Conservation (phyloP, 2,797 vertebrate species). For the Epinephelus awoara region DNA sequence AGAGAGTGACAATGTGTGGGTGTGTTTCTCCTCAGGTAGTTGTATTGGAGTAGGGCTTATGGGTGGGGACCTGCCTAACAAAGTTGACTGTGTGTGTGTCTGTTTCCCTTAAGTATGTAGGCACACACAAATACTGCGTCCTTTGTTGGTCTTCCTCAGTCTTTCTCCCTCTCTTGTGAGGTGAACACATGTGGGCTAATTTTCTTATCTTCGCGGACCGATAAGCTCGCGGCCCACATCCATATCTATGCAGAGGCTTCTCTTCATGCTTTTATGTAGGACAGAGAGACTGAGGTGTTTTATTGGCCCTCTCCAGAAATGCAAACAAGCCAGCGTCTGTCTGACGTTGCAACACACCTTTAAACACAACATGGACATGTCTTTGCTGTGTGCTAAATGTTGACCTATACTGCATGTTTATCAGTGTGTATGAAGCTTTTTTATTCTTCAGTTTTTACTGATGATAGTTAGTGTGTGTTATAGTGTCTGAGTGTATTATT, state of each 20-base stretch:
- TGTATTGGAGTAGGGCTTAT: constrained; percentile 39
- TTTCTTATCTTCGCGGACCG: constrained; percentile 49
- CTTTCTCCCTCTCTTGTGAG: constrained; percentile 12
- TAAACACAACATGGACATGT: constrained; percentile 16
- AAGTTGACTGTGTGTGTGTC: constrained; percentile 26
- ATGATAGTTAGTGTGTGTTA: not conserved
- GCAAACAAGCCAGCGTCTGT: constrained; percentile 73
- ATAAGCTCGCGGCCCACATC: constrained; percentile 28
- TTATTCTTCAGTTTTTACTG: not conserved
- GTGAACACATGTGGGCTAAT: constrained; percentile 31
- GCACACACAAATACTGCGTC: constrained; percentile 30
- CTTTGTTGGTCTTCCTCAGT: constrained; percentile 16
- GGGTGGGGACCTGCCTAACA: constrained; percentile 55
- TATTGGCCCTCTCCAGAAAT: constrained; percentile 72
- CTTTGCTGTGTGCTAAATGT: constrained; percentile 22
- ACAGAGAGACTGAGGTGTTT: constrained; percentile 37
- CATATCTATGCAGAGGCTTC: constrained; percentile 49
- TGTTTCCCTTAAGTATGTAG: constrained; percentile 28
- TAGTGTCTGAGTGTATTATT: not conserved
- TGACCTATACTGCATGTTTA: not conserved
- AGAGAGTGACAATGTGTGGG: constrained; percentile 33
- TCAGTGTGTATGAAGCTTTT: not conserved
- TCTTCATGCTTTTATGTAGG: constrained; percentile 17
- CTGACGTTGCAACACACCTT: constrained; percentile 39
- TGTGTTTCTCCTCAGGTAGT: constrained; percentile 38